These are phyloP conservation scores for Notothenia rossii DNA, from an alignment of 2,113 vertebrate genomes.

Conservation along the genomic window DNA sequence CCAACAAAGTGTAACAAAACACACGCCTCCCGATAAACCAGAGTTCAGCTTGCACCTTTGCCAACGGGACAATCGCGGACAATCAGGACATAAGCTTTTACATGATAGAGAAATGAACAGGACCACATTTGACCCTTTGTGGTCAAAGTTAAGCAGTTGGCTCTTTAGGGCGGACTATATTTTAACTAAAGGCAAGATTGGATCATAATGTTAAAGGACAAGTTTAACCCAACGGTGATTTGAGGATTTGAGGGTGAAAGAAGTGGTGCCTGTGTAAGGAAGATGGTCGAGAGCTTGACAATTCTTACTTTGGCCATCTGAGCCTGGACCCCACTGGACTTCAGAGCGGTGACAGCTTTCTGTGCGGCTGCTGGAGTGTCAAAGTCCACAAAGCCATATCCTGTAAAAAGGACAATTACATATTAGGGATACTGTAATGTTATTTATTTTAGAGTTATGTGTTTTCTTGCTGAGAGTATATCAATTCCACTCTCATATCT, in stretches of 20 bases:
- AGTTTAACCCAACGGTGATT: neutral
- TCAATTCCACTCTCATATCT: neutral
- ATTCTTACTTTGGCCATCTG: constrained; percentile 95
- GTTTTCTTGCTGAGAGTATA: neutral
- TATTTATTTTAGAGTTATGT: neutral
- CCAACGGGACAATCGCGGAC: constrained; percentile 44
- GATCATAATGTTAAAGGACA: neutral
- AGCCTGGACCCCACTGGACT: constrained; percentile 93
- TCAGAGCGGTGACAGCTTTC: constrained; percentile 92
- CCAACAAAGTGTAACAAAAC: constrained; percentile 3
- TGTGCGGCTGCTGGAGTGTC: constrained; percentile 93
- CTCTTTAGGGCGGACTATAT: constrained; percentile 21
- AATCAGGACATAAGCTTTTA: constrained; percentile 34
- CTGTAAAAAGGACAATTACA: constrained; percentile 70
- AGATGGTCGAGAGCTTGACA: neutral
- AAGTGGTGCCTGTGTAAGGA: neutral
- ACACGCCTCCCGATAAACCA: constrained; percentile 27
- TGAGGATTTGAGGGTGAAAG: neutral
- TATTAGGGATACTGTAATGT: neutral
- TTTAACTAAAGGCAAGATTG: neutral
- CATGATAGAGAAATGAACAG: constrained; percentile 12
- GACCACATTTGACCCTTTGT: neutral
- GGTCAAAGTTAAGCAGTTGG: constrained; percentile 16
- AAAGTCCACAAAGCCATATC: constrained; percentile 95
- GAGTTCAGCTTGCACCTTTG: constrained; percentile 48